Base-by-base conservation (phyloP, 2,888 invertebrate species). In the Melinopterus prodromus region DNA sequence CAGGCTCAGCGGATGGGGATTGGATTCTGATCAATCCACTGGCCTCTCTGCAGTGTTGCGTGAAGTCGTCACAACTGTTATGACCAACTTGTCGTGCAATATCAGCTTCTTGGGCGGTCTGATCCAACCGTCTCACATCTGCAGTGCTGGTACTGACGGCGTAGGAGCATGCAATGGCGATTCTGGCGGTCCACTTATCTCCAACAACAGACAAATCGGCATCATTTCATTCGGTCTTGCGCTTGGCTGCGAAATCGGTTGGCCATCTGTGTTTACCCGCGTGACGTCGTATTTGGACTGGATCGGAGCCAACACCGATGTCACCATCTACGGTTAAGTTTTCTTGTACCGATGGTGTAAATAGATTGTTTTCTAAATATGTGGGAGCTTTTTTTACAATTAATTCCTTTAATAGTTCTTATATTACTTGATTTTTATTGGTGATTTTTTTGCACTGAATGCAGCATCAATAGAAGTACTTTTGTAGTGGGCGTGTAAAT, bases 101-200 rank as follows among this genome's bases (percentile, higher is more conserved):
- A 85, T 84, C 3, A 87, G 87, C 77, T 91, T 89, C 83, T 85
- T 88, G 0, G 86, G 90, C 3, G 26, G 3, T 4, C 78, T 84
- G 0, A 87, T 92, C 26, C 87, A 89, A 16, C 85, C 84, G 7
- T 89, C 88, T 77, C 90, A 91, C 82, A 83, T 92, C 9, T 92
- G 92, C 82, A 90, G 90, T 37, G 86, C 87, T 16, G 91, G 91
- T 0, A 80, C 84, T 0, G 86, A 87, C 0, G 87, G 88, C 0
- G 88, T 87, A 15, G 90, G 91, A 0, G 90, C 91, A 3, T 92
- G 92, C 82, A 90, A 89, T 53, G 91, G 91, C 0, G 91, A 91
- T 81, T 90, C 90, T 12, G 90, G 26, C 26, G 26, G 26, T 26
- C 26, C 26, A 26, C 26, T 26, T 26, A 26, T 26, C 3, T 26